phyloP scores from a whole-genome alignment of 1,140 invertebrate species.

The Chionoecetes opilio region DNA sequence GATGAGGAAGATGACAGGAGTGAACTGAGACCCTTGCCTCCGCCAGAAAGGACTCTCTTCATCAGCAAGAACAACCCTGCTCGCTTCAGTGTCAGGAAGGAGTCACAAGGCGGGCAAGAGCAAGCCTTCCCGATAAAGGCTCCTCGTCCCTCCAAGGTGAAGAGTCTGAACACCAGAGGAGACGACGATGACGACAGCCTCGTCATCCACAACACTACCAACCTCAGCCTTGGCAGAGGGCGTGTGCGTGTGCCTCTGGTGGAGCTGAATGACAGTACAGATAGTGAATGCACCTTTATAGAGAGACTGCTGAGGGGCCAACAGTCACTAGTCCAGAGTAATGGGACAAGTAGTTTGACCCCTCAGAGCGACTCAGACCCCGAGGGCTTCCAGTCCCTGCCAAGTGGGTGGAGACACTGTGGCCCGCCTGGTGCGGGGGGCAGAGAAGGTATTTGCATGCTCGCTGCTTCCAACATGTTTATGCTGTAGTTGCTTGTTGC shows the following conservation, averaged over 20 bases:
- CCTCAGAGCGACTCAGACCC: neutral
- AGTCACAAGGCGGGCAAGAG: constrained; percentile 22
- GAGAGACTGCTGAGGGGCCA: constrained; percentile 8
- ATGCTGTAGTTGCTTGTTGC: constrained; percentile 41
- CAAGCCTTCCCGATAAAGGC: constrained; percentile 17
- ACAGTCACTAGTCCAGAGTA: neutral
- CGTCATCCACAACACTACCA: neutral
- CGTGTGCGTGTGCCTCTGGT: constrained; percentile 17
- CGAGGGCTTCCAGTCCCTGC: neutral
- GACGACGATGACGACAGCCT: neutral
- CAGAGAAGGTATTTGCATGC: constrained; percentile 59
- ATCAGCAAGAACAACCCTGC: constrained; percentile 58
- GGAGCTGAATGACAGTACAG: constrained; percentile 35
- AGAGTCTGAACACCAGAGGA: neutral
- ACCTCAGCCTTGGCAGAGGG: neutral
- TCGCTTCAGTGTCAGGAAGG: constrained; percentile 54
- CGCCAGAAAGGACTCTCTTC: constrained; percentile 66
- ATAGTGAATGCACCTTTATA: constrained; percentile 50
- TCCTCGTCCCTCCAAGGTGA: constrained; percentile 47
- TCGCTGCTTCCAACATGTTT: constrained; percentile 7
- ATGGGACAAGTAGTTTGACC: neutral
- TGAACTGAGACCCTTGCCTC: constrained; percentile 8
- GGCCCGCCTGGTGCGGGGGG: neutral
- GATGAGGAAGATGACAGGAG: neutral
- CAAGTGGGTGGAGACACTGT: neutral